Evolutionary conservation across 2,888 invertebrate species (phyloP), one percentile per base, ranked within the genome.

Genomic region (Neuroscelio doddi): DNA sequence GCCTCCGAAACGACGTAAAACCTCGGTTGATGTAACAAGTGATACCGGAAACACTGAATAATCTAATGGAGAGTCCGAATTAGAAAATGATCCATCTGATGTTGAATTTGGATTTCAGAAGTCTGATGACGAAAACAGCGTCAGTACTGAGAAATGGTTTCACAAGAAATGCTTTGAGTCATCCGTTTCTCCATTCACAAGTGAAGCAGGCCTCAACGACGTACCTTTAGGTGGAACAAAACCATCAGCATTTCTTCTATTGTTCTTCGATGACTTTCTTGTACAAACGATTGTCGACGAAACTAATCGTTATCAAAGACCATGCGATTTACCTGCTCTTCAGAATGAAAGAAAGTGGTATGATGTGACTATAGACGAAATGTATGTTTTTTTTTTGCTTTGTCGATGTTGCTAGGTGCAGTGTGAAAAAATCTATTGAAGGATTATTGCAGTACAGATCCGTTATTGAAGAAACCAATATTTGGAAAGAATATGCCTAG

Each of bases 351-450:
- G 9, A 50, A 4, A 12, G 1, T 50, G 50, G 50, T 39, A 39
- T 30, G 30, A 50, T 21, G 29, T 50, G 10, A 41, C 30, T 8
- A 3, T 41, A n/a, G n/a, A 39, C 0, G 50, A 50, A 39, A 27
- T 29, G 30, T 42, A 42, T 9, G 34, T 24, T 4, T n/a, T n/a
- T 42, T 51, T 32, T 4, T 42, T 17, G 17, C 15, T 2, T 32
- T 51, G 15, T 32, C 51, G 0, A 51, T 51, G 41, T 29, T 57
- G 34, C n/a, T n/a, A n/a, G n/a, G n/a, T n/a, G n/a, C n/a, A n/a
- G n/a, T n/a, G n/a, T n/a, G n/a, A n/a, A n/a, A n/a, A n/a, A n/a
- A n/a, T n/a, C n/a, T n/a, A n/a, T n/a, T n/a, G n/a, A n/a, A n/a
- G n/a, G n/a, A n/a, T n/a, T n/a, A n/a, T n/a, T n/a, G n/a, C n/a